Evolutionary conservation across 53 echinoderm and acorn worm genomes (phyloP).

Genomic region (Holothuria scabra): DNA sequence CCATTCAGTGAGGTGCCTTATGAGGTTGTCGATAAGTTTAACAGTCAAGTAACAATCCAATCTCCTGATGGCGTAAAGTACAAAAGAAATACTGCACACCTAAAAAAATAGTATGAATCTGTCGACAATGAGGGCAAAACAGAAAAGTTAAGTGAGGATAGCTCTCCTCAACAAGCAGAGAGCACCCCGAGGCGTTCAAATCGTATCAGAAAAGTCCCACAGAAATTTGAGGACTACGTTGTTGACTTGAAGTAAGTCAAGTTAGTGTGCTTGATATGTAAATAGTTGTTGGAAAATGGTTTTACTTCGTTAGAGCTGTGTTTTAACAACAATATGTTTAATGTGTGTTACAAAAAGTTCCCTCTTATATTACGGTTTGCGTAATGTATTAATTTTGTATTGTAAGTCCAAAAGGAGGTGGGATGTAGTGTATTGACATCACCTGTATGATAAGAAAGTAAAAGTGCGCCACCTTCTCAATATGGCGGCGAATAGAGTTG

Average conservation of each 20-base stretch:
- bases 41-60: constrained; percentile 52
- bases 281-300: too few species aligned
- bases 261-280: neutral
- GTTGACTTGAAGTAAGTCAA: neutral
- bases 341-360: too few species aligned
- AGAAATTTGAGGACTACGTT: neutral
- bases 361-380: too few species aligned
- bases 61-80: constrained; percentile 64
- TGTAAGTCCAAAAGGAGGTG: neutral
- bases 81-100: constrained; percentile 54
- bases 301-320: too few species aligned
- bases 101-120: constrained; percentile 17
- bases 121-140: neutral
- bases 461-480: too few species aligned
- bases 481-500: too few species aligned
- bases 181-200: neutral
- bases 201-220: neutral
- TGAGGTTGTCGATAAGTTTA: constrained; percentile 52
- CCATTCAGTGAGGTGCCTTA: constrained; percentile 58
- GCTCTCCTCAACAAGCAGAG: too few species aligned
- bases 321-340: too few species aligned
- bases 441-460: too few species aligned
- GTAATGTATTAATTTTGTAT: too few species aligned
- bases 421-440: constrained; percentile 1
- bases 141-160: neutral